Evolutionary conservation across 2,113 vertebrate genomes (phyloP).

Genomic region (Callopanchax toddi): DNA sequence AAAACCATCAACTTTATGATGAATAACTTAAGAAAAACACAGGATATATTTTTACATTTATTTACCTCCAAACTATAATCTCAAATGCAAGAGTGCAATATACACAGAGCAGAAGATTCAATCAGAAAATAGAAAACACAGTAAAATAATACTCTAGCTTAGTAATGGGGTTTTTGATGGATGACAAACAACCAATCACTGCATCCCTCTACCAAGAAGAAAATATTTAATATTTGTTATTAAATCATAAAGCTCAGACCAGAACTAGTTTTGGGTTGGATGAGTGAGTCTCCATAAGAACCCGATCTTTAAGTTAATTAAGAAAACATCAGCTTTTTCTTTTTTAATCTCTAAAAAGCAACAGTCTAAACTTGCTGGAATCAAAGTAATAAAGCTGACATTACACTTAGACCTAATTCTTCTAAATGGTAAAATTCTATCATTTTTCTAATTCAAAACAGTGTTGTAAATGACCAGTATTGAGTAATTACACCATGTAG

Average conservation of each 20-base stretch:
- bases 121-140: conserved; percentile 68
- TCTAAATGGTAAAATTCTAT: too few relatives aligned
- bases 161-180: conserved; percentile 54
- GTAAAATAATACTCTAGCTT: conserved; percentile 67
- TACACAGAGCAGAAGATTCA: conserved; percentile 57
- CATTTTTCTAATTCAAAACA: too few relatives aligned
- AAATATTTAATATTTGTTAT: too few relatives aligned
- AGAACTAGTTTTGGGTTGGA: too few relatives aligned
- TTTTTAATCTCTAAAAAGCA: not conserved
- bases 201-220: too few relatives aligned
- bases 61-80: conserved; percentile 52
- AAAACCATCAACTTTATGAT: too few relatives aligned
- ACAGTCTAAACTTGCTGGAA: not conserved
- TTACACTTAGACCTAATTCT: too few relatives aligned
- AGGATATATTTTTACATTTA: conserved; percentile 24
- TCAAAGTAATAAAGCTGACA: too few relatives aligned
- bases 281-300: too few relatives aligned
- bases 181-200: conserved; percentile 55
- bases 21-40: conserved; percentile 3
- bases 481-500: too few relatives aligned
- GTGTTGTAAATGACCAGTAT: too few relatives aligned
- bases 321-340: not conserved
- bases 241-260: too few relatives aligned
- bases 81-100: conserved; percentile 61
- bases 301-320: not conserved